These are phyloP conservation scores for Pseudopipra pipra DNA, from an alignment of 2,113 vertebrate species.

Conservation along the genomic window DNA sequence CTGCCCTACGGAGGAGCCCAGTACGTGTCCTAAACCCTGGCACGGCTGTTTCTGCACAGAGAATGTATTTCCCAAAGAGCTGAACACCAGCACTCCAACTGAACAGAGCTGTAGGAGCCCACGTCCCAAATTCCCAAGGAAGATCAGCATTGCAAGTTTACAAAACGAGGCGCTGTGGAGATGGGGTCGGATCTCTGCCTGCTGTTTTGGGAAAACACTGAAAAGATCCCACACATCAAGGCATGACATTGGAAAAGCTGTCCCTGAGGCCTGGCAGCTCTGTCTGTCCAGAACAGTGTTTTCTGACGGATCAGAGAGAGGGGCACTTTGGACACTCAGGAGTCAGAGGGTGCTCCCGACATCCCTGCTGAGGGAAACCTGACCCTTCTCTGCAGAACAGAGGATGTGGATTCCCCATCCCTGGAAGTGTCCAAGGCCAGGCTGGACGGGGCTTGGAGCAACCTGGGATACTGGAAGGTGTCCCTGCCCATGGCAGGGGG, in stretches of 20 bases:
- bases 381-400: background rate
- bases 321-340: background rate
- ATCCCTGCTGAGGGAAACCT: background rate
- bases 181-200: background rate
- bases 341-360: background rate
- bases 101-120: background rate
- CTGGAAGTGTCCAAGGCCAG: background rate
- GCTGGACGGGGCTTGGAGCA: background rate
- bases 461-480: fast-evolving
- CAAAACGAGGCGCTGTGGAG: background rate
- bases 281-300: background rate
- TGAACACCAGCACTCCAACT: background rate
- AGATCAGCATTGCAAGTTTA: background rate
- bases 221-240: background rate
- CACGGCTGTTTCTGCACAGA: slow-evolving; percentile 1
- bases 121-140: background rate
- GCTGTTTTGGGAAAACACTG: slow-evolving; percentile 38
- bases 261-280: background rate
- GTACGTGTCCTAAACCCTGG: slow-evolving; percentile 76
- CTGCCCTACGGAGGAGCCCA: slow-evolving; percentile 87
- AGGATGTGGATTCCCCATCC: background rate
- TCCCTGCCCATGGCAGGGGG: background rate
- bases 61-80: background rate
- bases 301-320: background rate
- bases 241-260: background rate